Evolutionary conservation across 1,140 invertebrate species (phyloP), one percentile per base, ranked within the genome.

Genomic region (Pseudomyrmex gracilis): DNA sequence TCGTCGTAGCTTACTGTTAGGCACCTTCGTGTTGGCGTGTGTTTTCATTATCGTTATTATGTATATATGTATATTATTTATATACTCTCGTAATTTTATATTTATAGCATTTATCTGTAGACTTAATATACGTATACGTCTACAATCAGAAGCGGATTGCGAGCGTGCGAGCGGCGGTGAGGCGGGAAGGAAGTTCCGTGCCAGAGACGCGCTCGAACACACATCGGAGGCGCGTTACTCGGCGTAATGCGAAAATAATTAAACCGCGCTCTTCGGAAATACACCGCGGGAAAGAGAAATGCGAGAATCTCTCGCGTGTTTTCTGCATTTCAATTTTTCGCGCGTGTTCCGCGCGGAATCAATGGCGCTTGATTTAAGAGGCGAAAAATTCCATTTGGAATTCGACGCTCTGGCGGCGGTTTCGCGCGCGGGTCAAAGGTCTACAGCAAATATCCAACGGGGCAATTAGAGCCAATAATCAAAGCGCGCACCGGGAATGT

Each of bases 21-120:
- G 89, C 89, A 90, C 87, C 88, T 64, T 91, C 80, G 87, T 88
- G 87, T 88, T 91, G 73, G 85, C 78, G 84, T 86, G 84, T 89
- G 55, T 83, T 83, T 83, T 88, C 63, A 49, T 83, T 71, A 73
- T 78, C 87, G 51, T 51, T 84, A 86, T 49, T 49, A 55, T 78
- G 60, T 57, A 13, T 67, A 43, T 73, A 82, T 53, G 53, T 64
- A 51, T 84, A 87, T 74, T 87, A 87, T 68, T 51, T 87, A 84
- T 86, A 68, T 73, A 34, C 34, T 34, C 34, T 34, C 7, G 34
- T 61, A 61, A 61, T 70, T 53, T 53, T 51, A 22, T 70, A 70
- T 70, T 70, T 51, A 51, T 74, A 71, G 34, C 51, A 74, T 74
- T 61, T 82, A 82, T 47, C 34, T 74, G 24, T 82, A 49, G 73